Conservation (phyloP, 2,888 invertebrate species). For the Craniophora ligustri region DNA sequence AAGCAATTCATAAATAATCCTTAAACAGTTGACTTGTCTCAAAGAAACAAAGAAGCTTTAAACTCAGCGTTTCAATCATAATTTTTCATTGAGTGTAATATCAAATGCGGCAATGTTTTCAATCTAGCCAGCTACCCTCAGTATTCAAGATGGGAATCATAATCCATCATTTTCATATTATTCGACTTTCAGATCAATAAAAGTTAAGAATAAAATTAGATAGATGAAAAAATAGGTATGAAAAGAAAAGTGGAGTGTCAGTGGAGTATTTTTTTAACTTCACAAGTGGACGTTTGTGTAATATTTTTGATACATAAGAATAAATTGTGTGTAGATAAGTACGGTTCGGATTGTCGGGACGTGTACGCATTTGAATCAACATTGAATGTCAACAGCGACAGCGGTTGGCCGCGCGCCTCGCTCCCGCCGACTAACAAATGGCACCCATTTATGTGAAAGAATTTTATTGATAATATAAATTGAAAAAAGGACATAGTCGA, state of each 20-base stretch:
- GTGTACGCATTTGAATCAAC: constrained; percentile 58
- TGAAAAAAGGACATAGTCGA: constrained; percentile 55
- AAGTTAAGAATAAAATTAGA: constrained; percentile 3
- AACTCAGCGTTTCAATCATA: constrained; percentile 44
- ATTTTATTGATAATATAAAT: constrained; percentile 63
- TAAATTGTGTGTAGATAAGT: constrained; percentile 52
- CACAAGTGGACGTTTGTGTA: constrained; percentile 23
- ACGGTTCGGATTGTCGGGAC: constrained; percentile 48
- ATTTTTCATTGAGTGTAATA: constrained; percentile 43
- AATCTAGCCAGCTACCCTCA: constrained; percentile 10
- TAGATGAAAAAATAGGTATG: neutral
- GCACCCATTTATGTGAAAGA: constrained; percentile 56
- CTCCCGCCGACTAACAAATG: constrained; percentile 53
- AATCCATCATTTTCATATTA: constrained; percentile 41
- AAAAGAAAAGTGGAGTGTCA: constrained; percentile 1
- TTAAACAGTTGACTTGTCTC: constrained; percentile 36
- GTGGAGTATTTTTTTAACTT: constrained; percentile 10
- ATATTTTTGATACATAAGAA: constrained; percentile 44
- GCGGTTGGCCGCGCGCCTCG: constrained; percentile 36
- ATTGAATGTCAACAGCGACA: constrained; percentile 55
- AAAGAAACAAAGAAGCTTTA: constrained; percentile 47
- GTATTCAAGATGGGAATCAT: constrained; percentile 14
- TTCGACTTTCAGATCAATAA: constrained; percentile 30
- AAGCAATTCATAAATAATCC: constrained; percentile 47
- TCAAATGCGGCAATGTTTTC: constrained; percentile 29